Base-by-base conservation (phyloP, 2,888 invertebrate species). In the Argyra leucocephala region DNA sequence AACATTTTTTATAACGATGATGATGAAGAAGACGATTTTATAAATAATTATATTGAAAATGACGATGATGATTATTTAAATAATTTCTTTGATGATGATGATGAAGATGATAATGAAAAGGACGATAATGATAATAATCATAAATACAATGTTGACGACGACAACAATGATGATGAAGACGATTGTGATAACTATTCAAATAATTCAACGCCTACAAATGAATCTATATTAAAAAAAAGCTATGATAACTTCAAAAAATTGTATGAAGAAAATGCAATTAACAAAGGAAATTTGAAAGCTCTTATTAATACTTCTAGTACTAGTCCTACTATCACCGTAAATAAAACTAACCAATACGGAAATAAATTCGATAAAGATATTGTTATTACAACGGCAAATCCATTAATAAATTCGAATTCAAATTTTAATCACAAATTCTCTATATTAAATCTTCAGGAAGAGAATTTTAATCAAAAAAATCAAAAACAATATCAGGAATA, bases 91-190 rank as follows among this genome's bases (percentile, higher is more conserved):
- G 36, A 64, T 60, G 63, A 63, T 48, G 65, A 63, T 22, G 67
- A 64, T 12, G 67, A 65, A n/a, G 66, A 66, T 23, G 67, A 67
- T 26, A 66, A 66, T 10, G 73, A 73, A 61, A 73, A 74, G 57
- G 73, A 74, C 67, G 72, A 71, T 59, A 69, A 70, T 62, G 72
- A 72, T 68, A 63, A 64, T 7, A n/a, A n/a, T n/a, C n/a, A n/a
- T n/a, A 31, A 31, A 31, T 31, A 31, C 12, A 67, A 70, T 65
- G 67, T 69, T 63, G 68, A 66, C 62, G 69, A 68, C 26, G 67
- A 66, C 64, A 36, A 66, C 7, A 71, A 70, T 12, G 68, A 72
- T 5, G 70, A 71, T 26, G 72, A 72, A 7, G 69, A 69, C 2
- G 71, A 71, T 6, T 70, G 69, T 0, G 70, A 70, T 18, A 69